Evolutionary conservation across 92 coral and sea anemone genomes (phyloP).

Genomic region (Metridium senile): DNA sequence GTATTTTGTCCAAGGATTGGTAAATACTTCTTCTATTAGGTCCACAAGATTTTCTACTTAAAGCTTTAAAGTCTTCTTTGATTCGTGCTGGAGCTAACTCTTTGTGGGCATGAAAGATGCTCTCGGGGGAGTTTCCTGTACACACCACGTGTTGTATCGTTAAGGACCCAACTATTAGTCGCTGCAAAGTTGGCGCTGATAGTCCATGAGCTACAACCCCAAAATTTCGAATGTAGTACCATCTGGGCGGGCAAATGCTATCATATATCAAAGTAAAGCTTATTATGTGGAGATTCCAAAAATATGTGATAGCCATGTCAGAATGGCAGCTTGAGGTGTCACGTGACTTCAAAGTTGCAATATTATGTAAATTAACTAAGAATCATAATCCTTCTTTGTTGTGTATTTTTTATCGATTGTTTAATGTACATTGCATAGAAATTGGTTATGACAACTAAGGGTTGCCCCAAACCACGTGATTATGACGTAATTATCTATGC

Average conservation of each 20-base stretch:
- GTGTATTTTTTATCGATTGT: constrained; percentile 19
- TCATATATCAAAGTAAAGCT: constrained; percentile 10
- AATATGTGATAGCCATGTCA: constrained; percentile 17
- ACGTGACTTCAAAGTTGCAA: neutral
- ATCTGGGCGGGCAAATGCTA: constrained; percentile 31
- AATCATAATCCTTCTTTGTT: constrained; percentile 8
- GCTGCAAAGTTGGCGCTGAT: constrained; percentile 53
- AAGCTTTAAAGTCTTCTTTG: constrained; percentile 35
- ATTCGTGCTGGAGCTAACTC: constrained; percentile 49
- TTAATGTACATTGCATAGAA: neutral
- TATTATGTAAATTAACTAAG: neutral
- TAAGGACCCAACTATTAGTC: constrained; percentile 53
- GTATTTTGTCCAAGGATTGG: constrained; percentile 36
- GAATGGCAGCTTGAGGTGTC: neutral
- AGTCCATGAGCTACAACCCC: constrained; percentile 39
- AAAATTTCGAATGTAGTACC: constrained; percentile 25
- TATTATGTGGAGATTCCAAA: neutral
- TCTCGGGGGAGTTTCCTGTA: too few species aligned
- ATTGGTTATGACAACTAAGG: neutral
- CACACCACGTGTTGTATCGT: constrained; percentile 42
- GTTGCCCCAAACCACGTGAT: constrained; percentile 7
- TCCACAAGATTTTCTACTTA: constrained; percentile 38
- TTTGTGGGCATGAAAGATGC: constrained; percentile 35
- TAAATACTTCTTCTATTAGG: constrained; percentile 32
- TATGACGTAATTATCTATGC: constrained; percentile 37